Conservation (phyloP, 2,113 vertebrate species). For the Nycticryphes semicollaris region DNA sequence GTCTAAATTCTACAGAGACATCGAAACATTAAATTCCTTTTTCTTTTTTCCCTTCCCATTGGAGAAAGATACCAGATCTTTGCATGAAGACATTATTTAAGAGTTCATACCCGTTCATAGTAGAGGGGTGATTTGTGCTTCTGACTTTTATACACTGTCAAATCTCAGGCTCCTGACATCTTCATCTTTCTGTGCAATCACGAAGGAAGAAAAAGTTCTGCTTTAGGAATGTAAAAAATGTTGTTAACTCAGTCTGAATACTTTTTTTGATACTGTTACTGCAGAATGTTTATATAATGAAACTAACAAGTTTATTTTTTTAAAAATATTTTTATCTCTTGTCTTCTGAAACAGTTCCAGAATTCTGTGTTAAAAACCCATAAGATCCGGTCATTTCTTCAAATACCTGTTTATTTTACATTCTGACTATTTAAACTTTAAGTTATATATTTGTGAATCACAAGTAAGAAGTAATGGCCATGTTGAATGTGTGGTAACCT, state of each 20-base stretch:
- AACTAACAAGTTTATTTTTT: background rate
- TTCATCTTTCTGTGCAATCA: background rate
- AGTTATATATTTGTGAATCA: background rate
- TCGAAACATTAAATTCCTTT: background rate
- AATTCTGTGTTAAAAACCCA: background rate
- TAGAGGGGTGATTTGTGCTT: background rate
- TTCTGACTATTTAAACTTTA: constrained; percentile 22
- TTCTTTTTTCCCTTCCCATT: background rate
- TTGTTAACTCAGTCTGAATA: background rate
- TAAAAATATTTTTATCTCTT: background rate
- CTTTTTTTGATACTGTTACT: background rate
- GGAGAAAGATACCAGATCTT: background rate
- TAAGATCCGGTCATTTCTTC: background rate
- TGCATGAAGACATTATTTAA: background rate
- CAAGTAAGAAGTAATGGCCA: background rate
- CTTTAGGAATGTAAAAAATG: background rate
- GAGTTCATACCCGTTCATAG: background rate
- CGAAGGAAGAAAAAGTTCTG: background rate
- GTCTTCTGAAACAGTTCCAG: background rate
- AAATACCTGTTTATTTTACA: background rate
- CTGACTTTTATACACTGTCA: background rate
- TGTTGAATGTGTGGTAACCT: background rate
- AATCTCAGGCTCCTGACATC: background rate
- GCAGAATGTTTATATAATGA: background rate
- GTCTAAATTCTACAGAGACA: background rate